Percentiles rank a stretch among this genome's conserved stretches.
Evolutionary conservation across 2,888 invertebrate genomes (phyloP).

Genomic region (Sclerodermus sp.): DNA sequence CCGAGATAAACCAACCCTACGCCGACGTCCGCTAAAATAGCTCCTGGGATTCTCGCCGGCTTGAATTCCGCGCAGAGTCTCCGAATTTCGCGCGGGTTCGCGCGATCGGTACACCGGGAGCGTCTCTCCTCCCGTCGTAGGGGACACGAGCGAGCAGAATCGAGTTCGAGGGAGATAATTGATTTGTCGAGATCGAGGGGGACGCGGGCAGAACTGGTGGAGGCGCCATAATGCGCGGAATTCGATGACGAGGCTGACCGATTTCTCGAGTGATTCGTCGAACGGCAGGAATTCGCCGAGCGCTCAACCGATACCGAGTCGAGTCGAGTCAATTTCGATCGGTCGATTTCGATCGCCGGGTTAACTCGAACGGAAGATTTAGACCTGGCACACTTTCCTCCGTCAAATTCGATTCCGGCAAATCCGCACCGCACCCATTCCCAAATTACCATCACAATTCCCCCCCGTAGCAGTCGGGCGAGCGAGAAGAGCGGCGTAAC

Average conservation of each 20-base stretch:
- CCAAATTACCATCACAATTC: slow-evolving; percentile 40
- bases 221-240: slow-evolving; percentile 21
- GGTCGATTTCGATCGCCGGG: slow-evolving; percentile 13
- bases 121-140: no score
- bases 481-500: no score
- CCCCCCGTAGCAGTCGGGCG: slow-evolving; percentile 5
- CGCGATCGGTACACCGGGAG: no score
- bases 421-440: slow-evolving; percentile 32
- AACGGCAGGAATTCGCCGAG: slow-evolving; percentile 26
- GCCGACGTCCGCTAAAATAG: no score
- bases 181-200: no score
- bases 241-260: slow-evolving; percentile 25
- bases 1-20: no score
- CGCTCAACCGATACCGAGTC: slow-evolving; percentile 17
- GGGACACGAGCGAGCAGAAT: no score
- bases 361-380: slow-evolving; percentile 35
- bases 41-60: no score
- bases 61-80: no score
- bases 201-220: slow-evolving; percentile 5
- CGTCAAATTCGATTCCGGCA: slow-evolving; percentile 11
- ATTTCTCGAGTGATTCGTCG: slow-evolving; percentile 24
- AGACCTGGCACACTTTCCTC: slow-evolving; percentile 36
- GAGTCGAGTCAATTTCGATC: slow-evolving; percentile 29
- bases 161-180: no score
- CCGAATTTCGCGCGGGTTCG: no score